Base-by-base conservation (phyloP, 2,797 vertebrate species). In the Toxotes lorentzi region DNA sequence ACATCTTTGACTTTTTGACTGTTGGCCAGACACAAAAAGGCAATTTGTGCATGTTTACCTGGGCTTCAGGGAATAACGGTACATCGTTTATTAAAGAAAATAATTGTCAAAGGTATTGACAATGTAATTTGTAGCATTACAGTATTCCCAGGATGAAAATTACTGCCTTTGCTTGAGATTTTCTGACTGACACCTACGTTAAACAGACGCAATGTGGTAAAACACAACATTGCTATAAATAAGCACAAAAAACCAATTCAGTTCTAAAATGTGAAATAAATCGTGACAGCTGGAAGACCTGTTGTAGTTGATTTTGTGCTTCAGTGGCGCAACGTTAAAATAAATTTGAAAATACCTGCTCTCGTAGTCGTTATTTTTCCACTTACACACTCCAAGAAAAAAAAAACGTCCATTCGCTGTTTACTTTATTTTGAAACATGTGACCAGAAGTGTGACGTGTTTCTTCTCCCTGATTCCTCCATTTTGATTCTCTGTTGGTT, bases 341-440 rank as follows among this genome's bases (percentile, higher is more conserved):
- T 23, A 24, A 24, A 51, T 51, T 13, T 54, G 50, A 24, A 21
- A 23, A 11, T 51, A 12, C 24, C 2, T 51, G 6, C 4, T 14
- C 14, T 34, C 23, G 53, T 2, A 1, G 45, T 58, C 73, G 77
- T 86, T 88, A 82, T 85, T 83, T 86, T 89, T 86, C 79, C 77
- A 81, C 10, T 48, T 9, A 48, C 7, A n/a, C 0, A 8, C 3
- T 30, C n/a, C 8, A 30, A 10, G 4, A 35, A 76, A 12, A 40
- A 34, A 16, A 45, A 41, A 32, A 14, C 1, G 7, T 53, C n/a
- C 59, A 1, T 40, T 11, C 3, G 1, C 19, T 40, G 1, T 7
- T 5, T 5, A 30, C 8, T 56, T 12, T 81, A 86, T 57, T 86
- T 86, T 88, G 82, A 79, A 84, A 64, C 13, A 19, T 13, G 3